Evolutionary conservation across 2,888 invertebrate species (phyloP).

Genomic region (Hypsopygia costalis): DNA sequence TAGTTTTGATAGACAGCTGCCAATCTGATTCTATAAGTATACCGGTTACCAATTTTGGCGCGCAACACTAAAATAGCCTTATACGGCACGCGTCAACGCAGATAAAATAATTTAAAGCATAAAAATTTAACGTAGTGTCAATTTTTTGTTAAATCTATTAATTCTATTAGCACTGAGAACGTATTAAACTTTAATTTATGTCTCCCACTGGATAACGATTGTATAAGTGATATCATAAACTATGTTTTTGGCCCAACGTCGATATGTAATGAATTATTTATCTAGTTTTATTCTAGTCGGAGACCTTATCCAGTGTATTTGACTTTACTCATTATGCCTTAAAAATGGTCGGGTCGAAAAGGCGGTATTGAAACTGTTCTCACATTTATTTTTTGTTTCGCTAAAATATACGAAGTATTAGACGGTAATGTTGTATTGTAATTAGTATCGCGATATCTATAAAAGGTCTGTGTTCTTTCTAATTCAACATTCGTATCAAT

Average conservation of each 20-base stretch:
- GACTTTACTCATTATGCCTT: background rate
- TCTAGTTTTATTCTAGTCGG: slow-evolving; percentile 5
- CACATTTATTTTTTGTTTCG: background rate
- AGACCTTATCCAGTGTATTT: slow-evolving; percentile 3
- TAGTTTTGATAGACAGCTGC: background rate
- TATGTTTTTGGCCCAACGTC: slow-evolving; percentile 7
- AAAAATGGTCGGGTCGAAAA: background rate
- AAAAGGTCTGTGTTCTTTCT: background rate
- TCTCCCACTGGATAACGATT: slow-evolving; percentile 2
- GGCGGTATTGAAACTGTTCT: background rate
- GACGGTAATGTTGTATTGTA: background rate
- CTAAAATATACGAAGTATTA: too few species aligned
- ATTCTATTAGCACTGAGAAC: slow-evolving; percentile 7
- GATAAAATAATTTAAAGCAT: background rate
- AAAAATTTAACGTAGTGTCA: background rate
- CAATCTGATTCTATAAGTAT: background rate
- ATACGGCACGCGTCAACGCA: background rate
- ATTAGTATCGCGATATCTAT: background rate
- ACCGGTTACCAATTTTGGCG: background rate
- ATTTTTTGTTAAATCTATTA: slow-evolving; percentile 8
- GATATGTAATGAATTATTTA: slow-evolving; percentile 11
- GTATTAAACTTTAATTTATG: slow-evolving; percentile 6
- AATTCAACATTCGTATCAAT: background rate
- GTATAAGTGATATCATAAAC: slow-evolving; percentile 4
- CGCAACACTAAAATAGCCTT: background rate